These are phyloP conservation scores for Etheostoma perlongum DNA, from an alignment of 2,797 vertebrate species.

Conservation along the genomic window DNA sequence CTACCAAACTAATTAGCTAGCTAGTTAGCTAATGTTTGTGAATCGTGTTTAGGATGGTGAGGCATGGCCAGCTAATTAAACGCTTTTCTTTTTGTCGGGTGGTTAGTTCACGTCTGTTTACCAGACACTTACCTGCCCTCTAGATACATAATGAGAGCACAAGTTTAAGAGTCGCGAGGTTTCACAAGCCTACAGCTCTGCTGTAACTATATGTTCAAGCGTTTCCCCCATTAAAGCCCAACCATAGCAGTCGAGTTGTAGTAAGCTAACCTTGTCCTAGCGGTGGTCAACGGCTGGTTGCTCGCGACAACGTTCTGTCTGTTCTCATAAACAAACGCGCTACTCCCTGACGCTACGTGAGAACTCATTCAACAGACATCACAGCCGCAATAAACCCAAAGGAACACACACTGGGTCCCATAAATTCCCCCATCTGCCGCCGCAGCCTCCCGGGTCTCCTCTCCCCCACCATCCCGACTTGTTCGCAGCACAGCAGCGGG, in stretches of 20 bases:
- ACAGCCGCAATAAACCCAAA: constrained; percentile 12
- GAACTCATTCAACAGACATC: background rate
- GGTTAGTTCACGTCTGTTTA: constrained; percentile 22
- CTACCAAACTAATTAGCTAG: background rate
- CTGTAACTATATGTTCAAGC: background rate
- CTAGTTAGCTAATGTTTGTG: background rate
- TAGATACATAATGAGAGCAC: background rate
- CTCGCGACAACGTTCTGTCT: constrained; percentile 20
- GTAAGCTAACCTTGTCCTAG: constrained; percentile 21
- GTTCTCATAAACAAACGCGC: background rate
- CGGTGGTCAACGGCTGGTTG: constrained; percentile 9
- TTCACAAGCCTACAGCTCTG: background rate
- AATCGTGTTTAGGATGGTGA: background rate
- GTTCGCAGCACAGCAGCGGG: constrained; percentile 55
- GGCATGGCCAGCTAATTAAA: too few species aligned
- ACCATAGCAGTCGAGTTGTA: background rate
- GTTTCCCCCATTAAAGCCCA: background rate
- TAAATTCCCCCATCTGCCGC: constrained; percentile 49
- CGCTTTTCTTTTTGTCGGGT: background rate
- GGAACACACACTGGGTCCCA: constrained; percentile 15
- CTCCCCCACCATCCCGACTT: constrained; percentile 49
- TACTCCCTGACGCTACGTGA: constrained; percentile 1
- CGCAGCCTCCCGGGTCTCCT: constrained; percentile 50
- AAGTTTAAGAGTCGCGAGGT: background rate
- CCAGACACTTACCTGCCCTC: constrained; percentile 9